Evolutionary conservation across 2,888 invertebrate genomes (phyloP), one percentile per base, ranked within the genome.

Genomic region (Caenorhabditis virilis): DNA sequence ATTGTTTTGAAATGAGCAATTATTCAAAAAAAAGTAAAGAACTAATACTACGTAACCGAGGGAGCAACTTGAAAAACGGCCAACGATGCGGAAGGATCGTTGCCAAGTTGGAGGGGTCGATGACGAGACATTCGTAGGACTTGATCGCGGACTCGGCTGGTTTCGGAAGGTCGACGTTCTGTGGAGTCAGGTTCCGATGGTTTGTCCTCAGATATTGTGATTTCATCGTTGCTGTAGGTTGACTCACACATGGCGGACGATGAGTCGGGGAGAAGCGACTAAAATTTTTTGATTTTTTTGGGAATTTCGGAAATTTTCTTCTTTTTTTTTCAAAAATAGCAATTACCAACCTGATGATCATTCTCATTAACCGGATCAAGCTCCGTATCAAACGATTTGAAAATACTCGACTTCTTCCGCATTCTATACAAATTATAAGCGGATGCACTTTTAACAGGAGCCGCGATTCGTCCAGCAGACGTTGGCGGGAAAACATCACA

Each of bases 321-420:
- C 13, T 30, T 30, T 30, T 30, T 30, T 30, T 30, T 30, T 30
- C 13, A 13, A 6, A 30, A 30, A 30, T 9, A 30, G 6, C 13
- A 30, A 9, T 9, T 9, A 30, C 30, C 7, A 13, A 60, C 60
- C 50, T 54, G 55, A 23, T 51, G 43, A 41, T 63, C 63, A 11
- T 43, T 50, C 47, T 74, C 74, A 11, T 52, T 50, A 1, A 71
- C 75, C 18, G 70, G 70, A 53, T 69, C 75, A 18, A 72, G 55
- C 25, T 75, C 75, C 9, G 69, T 55, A 30, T 75, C 75, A 49
- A 75, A 75, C 5, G 75, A 75, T 38, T 72, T 72, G 67, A 72
- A 72, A 18, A 72, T 55, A 36, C 61, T 56, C 20, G 68, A 69
- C 35, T 69, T 59, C 27, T 65, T 68, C 18, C 70, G 51, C 46